phyloP scores from a whole-genome alignment of 1,140 invertebrate species.

The Drosophila takahashii region DNA sequence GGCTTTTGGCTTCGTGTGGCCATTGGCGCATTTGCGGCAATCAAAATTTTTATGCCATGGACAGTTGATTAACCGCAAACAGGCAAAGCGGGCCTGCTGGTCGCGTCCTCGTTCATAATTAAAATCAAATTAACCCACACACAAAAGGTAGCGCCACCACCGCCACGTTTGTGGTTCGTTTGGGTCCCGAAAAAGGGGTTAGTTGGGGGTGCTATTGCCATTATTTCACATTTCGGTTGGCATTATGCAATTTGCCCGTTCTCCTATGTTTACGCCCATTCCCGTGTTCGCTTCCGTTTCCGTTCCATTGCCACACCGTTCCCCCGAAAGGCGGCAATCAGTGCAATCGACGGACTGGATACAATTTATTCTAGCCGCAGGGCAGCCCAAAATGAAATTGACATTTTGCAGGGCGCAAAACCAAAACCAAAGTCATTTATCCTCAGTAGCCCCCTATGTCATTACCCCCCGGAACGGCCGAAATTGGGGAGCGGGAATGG shows the following conservation, averaged over 20 bases:
- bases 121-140: constrained; percentile 77
- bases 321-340: constrained; percentile 22
- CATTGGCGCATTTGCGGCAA: constrained; percentile 52
- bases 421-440: constrained; percentile 14
- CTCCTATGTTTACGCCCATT: background rate
- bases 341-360: constrained; percentile 38
- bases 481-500: background rate
- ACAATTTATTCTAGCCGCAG: constrained; percentile 39
- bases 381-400: constrained; percentile 49
- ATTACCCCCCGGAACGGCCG: background rate
- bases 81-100: constrained; percentile 36
- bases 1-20: constrained; percentile 10
- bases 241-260: constrained; percentile 36
- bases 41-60: constrained; percentile 77
- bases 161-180: constrained; percentile 13
- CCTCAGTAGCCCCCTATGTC: background rate
- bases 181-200: background rate
- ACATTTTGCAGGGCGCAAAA: constrained; percentile 50
- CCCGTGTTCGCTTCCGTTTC: background rate
- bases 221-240: constrained; percentile 37
- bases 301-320: constrained; percentile 1
- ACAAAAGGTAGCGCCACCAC: constrained; percentile 6
- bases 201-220: constrained; percentile 7
- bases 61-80: constrained; percentile 78
- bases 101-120: constrained; percentile 65